A percentile compares a stretch with the other conserved stretches of the same genome.
phyloP scores from a whole-genome alignment of 2,113 vertebrate species.

The Pseudorectes ferrugineus region DNA sequence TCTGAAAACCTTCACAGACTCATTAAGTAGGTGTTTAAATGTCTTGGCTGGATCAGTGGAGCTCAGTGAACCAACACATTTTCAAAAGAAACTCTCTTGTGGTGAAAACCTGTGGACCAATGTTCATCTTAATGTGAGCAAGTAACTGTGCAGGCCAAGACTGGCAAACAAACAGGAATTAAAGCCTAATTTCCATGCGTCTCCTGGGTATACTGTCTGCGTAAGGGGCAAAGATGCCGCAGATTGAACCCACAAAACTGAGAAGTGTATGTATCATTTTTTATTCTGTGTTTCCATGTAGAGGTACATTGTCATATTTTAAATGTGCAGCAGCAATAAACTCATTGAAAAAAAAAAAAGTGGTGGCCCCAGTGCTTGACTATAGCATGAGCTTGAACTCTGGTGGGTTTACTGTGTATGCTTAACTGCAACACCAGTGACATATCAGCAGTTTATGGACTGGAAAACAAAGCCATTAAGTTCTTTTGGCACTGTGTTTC shows the following conservation, averaged over 20 bases:
- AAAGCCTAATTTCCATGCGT: neutral
- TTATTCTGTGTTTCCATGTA: neutral
- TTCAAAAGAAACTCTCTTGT: neutral
- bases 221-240: neutral
- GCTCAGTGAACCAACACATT: neutral
- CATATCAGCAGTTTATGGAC: conserved; percentile 49
- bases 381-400: neutral
- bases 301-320: neutral
- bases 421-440: conserved; percentile 44
- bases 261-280: neutral
- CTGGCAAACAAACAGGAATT: neutral
- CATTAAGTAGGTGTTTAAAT: neutral
- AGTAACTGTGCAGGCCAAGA: neutral
- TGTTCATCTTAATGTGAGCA: neutral
- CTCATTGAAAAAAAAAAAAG: neutral
- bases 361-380: neutral
- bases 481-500: conserved; percentile 63
- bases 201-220: neutral
- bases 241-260: neutral
- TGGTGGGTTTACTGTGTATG: conserved; percentile 7
- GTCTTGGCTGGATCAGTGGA: neutral
- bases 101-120: neutral
- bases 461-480: conserved; percentile 61
- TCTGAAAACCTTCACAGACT: neutral
- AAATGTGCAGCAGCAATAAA: neutral